Base-by-base conservation (phyloP, 2,888 invertebrate genomes). In the Mythimna albipuncta region DNA sequence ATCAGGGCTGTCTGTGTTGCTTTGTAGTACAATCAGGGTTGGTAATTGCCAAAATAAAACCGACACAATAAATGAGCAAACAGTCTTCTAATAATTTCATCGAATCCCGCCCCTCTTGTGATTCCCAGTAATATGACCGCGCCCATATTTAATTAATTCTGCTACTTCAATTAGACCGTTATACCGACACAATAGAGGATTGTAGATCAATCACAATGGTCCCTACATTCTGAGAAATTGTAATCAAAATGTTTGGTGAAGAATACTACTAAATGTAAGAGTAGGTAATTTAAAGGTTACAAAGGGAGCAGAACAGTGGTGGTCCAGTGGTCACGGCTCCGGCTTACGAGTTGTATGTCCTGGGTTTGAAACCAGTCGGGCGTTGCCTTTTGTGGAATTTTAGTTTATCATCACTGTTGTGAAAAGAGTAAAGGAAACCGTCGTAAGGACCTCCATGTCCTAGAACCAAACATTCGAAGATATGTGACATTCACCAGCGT, bases 171-270 rank as follows among this genome's bases (percentile, higher is more conserved):
- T 61, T 41, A 54, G 19, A 5, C 41, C 6, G 41, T 35, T 69
- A 69, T 41, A 55, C 35, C 13, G 50, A 26, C 54, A 76, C 64
- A 76, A 76, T 64, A 16, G 52, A 50, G 16, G 41, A 55, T 64
- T 71, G 64, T 63, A 69, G 10, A 59, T 64, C 32, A 54, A 70
- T 59, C 41, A 71, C 21, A 50, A 64, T 54, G 21, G 2, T 4
- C 11, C 9, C 16, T 64, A 13, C 41, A 64, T 71, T 58, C 57
- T 10, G n/a, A 52, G 50, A 41, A 63, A 71, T 35, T 64, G 5
- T 75, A 57, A 69, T 54, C 10, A 26, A 58, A 69, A 69, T 59
- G 41, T 59, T 61, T 52, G 6, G 7, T 35, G 32, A 58, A 44
- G n/a, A 21, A 16, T 13, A 63, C 32, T 47, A 47, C 41, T 26